phyloP scores from a whole-genome alignment of 2,888 invertebrate genomes.

The Cosmia trapezina region DNA sequence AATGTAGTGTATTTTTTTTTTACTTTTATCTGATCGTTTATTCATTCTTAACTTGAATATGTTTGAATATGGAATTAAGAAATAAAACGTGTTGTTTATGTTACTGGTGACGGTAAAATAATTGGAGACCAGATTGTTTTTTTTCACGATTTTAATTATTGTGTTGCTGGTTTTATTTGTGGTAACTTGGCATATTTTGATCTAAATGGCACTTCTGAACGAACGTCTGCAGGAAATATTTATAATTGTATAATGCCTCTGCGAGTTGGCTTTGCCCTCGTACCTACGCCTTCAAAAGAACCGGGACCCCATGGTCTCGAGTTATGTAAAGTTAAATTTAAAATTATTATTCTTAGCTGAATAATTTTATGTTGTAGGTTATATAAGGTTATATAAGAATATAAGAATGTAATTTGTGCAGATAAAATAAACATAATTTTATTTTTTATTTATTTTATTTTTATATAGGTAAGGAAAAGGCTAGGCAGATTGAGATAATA shows the following conservation, averaged over 20 bases:
- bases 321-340: no score
- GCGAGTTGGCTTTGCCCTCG: no score
- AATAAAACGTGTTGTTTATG: conserved; percentile 57
- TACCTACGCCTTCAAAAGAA: no score
- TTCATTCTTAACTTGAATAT: conserved; percentile 34
- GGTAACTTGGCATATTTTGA: conserved; percentile 13
- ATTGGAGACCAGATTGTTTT: conserved; percentile 14
- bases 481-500: no score
- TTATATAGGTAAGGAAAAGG: no score
- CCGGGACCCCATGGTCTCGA: no score
- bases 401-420: no score
- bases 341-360: no score
- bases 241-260: not conserved
- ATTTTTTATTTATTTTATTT: no score
- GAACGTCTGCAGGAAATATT: no score
- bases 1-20: conserved; percentile 10
- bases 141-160: conserved; percentile 14
- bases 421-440: no score
- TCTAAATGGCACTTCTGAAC: not conserved
- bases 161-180: conserved; percentile 25
- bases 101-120: conserved; percentile 13
- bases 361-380: not conserved
- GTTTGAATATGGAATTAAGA: conserved; percentile 50
- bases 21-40: conserved; percentile 20
- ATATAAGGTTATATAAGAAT: not conserved